Evolutionary conservation across 2,888 invertebrate species (phyloP), one percentile per base, ranked within the genome.

Genomic region (Oasisia sp.): DNA sequence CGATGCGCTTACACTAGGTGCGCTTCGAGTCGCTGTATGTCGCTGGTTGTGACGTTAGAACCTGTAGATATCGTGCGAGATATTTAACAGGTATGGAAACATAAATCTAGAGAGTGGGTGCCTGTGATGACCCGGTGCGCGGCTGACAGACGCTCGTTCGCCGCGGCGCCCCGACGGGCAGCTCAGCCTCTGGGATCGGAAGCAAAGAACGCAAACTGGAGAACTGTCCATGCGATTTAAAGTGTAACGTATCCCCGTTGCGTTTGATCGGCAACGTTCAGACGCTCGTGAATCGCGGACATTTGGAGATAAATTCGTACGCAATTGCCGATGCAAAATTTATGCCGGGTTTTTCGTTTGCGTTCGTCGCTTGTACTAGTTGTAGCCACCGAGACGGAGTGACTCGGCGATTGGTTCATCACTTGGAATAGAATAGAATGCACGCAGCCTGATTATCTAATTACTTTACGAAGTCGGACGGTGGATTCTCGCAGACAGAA

Each of bases 381-480:
- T 74, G 74, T 74, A 74, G 74, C 74, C n/a, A 74, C 74, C 74
- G 74, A 74, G 74, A 74, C 74, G 74, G 74, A 74, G 74, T 74
- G 74, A 74, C 74, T 74, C 19, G 3, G 74, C 27, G 27, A 74
- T 74, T 74, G 74, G 74, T 74, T 74, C 74, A 74, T 74, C 74
- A 74, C 74, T 74, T 74, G 74, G 74, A 74, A 74, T 74, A 74
- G 74, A 74, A 74, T 74, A 74, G 74, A 74, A 74, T 74, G 74
- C 74, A 19, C n/a, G 74, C 74, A n/a, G n/a, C 74, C 74, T 74
- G 74, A n/a, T 74, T 74, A 74, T 74, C 27, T 74, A 74, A 74
- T 74, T 74, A 74, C 74, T 74, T 74, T 74, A 74, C 74, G 7
- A 74, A 74, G 74, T 74, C 74, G 74, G 74, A 74, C 27, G 74